phyloP scores from a whole-genome alignment of 2,797 vertebrate species.

The Choloepus didactylus region DNA sequence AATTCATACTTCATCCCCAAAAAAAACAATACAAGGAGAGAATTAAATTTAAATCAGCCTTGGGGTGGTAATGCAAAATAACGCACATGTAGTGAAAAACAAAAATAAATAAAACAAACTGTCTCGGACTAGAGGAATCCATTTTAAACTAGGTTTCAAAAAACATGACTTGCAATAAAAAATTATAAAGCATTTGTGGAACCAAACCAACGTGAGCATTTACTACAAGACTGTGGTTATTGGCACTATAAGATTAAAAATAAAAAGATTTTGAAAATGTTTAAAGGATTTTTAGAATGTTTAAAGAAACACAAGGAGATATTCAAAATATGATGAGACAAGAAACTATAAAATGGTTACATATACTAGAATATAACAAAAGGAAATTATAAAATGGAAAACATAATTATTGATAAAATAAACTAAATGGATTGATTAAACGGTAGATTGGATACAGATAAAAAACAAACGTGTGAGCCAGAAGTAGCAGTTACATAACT shows the following conservation, averaged over 20 bases:
- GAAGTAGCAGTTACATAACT: not conserved
- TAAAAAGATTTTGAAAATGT: not conserved
- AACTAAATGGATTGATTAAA: not conserved
- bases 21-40: not conserved
- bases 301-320: not conserved
- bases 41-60: constrained; percentile 36
- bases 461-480: not conserved
- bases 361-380: not conserved
- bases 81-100: not conserved
- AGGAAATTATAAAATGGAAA: not conserved
- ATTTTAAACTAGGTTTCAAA: constrained; percentile 50
- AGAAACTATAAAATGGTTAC: not conserved
- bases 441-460: not conserved
- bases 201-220: not conserved
- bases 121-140: not conserved
- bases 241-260: not conserved
- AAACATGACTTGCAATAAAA: not conserved
- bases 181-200: not conserved
- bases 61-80: not conserved
- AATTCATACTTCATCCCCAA: not conserved
- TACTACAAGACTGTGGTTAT: not conserved
- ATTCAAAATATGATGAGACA: not conserved
- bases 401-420: not conserved
- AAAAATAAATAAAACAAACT: not conserved
- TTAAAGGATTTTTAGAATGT: not conserved